phyloP scores from a whole-genome alignment of 2,113 vertebrate species.

The Perognathus longimembris region DNA sequence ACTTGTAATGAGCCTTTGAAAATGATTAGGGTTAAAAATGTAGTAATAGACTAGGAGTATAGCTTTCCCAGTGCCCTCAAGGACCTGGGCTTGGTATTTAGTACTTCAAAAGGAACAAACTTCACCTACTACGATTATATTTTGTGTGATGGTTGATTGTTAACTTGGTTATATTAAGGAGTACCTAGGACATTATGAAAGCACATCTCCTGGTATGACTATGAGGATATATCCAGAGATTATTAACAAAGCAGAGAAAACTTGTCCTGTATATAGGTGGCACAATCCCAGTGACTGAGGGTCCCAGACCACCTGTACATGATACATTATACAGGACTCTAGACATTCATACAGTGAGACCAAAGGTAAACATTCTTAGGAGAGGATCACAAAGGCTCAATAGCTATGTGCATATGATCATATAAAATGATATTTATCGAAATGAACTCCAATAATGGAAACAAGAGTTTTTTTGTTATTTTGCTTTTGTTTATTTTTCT shows the following conservation, averaged over 20 bases:
- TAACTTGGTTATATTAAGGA: background rate
- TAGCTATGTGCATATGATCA: too few species aligned
- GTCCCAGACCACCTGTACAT: too few species aligned
- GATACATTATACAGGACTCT: too few species aligned
- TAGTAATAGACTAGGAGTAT: background rate
- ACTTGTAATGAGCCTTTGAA: background rate
- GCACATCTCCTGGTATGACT: background rate
- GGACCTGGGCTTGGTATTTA: background rate
- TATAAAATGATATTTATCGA: too few species aligned
- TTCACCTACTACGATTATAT: background rate
- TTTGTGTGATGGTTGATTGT: background rate
- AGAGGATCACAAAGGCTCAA: too few species aligned
- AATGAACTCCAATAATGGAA: too few species aligned
- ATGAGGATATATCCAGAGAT: too few species aligned
- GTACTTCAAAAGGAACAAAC: background rate
- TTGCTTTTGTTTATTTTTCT: too few species aligned
- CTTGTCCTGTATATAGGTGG: background rate
- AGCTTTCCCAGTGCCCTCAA: background rate
- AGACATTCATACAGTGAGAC: too few species aligned
- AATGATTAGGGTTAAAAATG: conserved; percentile 33
- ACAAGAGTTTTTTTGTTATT: too few species aligned
- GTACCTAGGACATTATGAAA: background rate
- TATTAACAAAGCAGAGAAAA: too few species aligned
- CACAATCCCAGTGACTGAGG: background rate
- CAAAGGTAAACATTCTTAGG: too few species aligned